phyloP scores from a whole-genome alignment of 2,888 invertebrate genomes.

The Odontocerum albicorne region DNA sequence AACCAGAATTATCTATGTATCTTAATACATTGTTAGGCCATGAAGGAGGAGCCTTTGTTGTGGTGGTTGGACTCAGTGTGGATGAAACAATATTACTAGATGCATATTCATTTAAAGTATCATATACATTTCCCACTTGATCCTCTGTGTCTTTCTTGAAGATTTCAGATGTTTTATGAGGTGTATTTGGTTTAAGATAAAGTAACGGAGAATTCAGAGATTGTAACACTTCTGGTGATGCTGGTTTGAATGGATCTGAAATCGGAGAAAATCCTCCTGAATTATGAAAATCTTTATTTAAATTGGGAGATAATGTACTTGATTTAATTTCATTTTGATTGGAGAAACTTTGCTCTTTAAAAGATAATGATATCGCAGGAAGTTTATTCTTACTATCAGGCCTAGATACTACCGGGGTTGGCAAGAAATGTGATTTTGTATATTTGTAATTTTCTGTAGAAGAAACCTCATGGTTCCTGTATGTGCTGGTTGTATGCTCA shows the following conservation, averaged over 20 bases:
- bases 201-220: slow-evolving; percentile 62
- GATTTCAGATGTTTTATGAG: slow-evolving; percentile 56
- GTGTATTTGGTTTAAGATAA: slow-evolving; percentile 55
- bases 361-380: slow-evolving; percentile 26
- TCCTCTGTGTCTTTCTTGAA: slow-evolving; percentile 42
- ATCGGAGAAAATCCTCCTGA: slow-evolving; percentile 48
- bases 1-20: slow-evolving; percentile 26
- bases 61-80: slow-evolving; percentile 9
- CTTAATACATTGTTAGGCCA: slow-evolving; percentile 22
- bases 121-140: no score
- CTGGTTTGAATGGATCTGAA: slow-evolving; percentile 52
- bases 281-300: slow-evolving; percentile 46
- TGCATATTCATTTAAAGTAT: slow-evolving; percentile 47
- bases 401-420: slow-evolving; percentile 21
- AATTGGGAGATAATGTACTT: slow-evolving; percentile 41
- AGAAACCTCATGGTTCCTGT: slow-evolving; percentile 34
- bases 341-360: slow-evolving; percentile 29
- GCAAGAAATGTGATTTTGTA: slow-evolving; percentile 34
- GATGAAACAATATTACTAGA: slow-evolving; percentile 50
- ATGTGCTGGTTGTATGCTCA: slow-evolving; percentile 8
- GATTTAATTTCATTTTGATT: slow-evolving; percentile 4
- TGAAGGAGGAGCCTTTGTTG: not conserved
- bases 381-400: not conserved
- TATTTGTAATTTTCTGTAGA: slow-evolving; percentile 49
- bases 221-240: slow-evolving; percentile 52